Evolutionary conservation across 2,113 vertebrate genomes (phyloP).

Genomic region (Chlamydotis undulata): DNA sequence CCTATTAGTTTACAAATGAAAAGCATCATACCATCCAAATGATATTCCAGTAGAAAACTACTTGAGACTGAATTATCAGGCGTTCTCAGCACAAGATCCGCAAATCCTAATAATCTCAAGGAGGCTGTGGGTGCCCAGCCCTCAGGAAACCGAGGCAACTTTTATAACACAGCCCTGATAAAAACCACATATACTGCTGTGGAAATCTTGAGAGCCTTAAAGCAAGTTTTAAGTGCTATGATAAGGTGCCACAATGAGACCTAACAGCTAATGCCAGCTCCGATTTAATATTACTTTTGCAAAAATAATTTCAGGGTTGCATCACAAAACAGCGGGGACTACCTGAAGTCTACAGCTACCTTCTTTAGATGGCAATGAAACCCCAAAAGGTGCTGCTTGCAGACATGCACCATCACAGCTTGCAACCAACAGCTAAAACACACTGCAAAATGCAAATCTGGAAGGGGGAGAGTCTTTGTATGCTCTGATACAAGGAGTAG

Average conservation of each 20-base stretch:
- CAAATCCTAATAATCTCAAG: not conserved
- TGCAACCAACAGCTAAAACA: not conserved
- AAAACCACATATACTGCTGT: not conserved
- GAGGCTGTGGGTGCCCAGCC: not conserved
- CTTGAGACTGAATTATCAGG: not conserved
- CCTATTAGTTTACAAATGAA: not conserved
- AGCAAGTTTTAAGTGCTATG: not conserved
- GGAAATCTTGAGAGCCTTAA: not conserved
- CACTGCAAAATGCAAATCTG: not conserved
- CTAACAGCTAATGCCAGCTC: not conserved
- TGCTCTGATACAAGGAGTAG: not conserved
- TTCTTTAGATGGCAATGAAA: not conserved
- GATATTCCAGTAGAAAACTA: not conserved
- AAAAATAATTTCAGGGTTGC: not conserved
- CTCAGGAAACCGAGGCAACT: not conserved
- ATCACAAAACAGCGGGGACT: not conserved
- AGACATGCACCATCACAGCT: not conserved
- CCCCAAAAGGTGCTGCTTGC: not conserved
- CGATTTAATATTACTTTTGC: not conserved
- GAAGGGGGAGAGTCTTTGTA: not conserved
- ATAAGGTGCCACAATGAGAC: not conserved
- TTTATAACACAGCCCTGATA: not conserved
- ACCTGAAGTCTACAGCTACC: not conserved
- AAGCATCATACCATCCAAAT: not conserved
- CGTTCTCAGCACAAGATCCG: not conserved